phyloP scores from a whole-genome alignment of 2,113 vertebrate species.

The Chloroceryle aenea region DNA sequence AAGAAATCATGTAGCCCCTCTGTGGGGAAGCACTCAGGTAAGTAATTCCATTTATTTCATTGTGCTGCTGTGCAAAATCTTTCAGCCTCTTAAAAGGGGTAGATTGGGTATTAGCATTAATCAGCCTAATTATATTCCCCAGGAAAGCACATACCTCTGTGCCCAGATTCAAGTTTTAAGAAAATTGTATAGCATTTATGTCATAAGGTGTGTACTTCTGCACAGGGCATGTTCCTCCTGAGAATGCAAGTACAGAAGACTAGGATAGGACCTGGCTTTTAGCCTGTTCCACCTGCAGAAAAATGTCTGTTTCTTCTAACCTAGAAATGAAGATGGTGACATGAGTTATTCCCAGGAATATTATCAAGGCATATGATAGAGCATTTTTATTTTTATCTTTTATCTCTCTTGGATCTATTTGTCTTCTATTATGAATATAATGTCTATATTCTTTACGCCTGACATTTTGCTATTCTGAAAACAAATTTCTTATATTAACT shows the following conservation, averaged over 20 bases:
- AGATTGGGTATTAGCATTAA: neutral
- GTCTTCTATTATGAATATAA: neutral
- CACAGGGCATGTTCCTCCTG: neutral
- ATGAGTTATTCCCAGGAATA: conserved; percentile 6
- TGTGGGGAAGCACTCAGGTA: neutral
- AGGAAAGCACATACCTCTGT: neutral
- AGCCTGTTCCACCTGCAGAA: conserved; percentile 29
- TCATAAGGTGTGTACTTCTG: neutral
- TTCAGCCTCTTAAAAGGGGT: neutral
- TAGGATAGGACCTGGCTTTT: neutral
- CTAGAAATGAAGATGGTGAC: conserved; percentile 23
- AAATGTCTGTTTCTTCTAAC: conserved; percentile 30
- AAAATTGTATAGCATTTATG: neutral
- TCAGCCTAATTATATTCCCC: neutral
- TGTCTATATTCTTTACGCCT: neutral
- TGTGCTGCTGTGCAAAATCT: neutral
- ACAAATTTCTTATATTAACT: neutral
- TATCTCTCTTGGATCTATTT: neutral
- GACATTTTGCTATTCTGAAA: neutral
- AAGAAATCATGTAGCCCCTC: neutral
- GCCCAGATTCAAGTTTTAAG: neutral
- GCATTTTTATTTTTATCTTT: neutral
- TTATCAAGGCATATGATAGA: neutral
- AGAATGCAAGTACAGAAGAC: neutral
- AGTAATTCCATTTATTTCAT: neutral